Conservation (phyloP, 2,113 vertebrate species). For the Paratilapia polleni region DNA sequence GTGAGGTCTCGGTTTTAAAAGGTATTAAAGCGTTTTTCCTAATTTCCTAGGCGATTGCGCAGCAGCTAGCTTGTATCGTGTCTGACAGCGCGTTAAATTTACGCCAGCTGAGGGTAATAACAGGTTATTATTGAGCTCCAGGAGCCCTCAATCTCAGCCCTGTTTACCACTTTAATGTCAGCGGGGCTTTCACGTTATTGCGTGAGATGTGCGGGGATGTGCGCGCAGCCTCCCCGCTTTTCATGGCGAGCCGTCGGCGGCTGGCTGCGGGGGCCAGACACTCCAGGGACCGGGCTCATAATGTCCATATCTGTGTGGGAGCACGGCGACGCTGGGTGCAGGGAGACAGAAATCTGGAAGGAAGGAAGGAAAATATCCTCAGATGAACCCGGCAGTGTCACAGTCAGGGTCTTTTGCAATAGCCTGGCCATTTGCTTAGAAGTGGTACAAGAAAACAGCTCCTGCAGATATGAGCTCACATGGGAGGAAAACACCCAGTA, state of each 20-base stretch:
- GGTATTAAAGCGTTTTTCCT: neutral
- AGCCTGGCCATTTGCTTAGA: neutral
- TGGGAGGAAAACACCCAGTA: neutral
- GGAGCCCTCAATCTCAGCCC: neutral
- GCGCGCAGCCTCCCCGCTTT: slow-evolving; percentile 30
- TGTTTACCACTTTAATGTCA: neutral
- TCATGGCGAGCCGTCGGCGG: slow-evolving; percentile 37
- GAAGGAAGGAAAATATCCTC: slow-evolving; percentile 3
- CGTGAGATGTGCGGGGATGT: slow-evolving; percentile 26
- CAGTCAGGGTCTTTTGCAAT: slow-evolving; percentile 1
- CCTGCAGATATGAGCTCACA: neutral
- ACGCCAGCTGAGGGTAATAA: neutral
- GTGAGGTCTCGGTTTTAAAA: neutral
- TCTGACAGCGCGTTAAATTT: slow-evolving; percentile 12
- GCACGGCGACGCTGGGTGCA: neutral
- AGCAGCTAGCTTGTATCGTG: slow-evolving; percentile 45
- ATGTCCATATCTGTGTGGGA: neutral
- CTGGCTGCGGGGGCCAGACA: neutral
- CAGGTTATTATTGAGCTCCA: neutral
- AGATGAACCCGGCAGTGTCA: slow-evolving; percentile 30
- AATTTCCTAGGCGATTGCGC: slow-evolving; percentile 1
- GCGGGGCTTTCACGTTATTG: neutral
- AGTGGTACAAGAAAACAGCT: neutral
- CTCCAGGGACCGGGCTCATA: neutral
- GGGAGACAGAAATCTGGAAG: neutral